A percentile compares a stretch with the other conserved stretches of the same genome.
phyloP scores from a whole-genome alignment of 2,113 vertebrate species.

The Hyperopisus bebe region DNA sequence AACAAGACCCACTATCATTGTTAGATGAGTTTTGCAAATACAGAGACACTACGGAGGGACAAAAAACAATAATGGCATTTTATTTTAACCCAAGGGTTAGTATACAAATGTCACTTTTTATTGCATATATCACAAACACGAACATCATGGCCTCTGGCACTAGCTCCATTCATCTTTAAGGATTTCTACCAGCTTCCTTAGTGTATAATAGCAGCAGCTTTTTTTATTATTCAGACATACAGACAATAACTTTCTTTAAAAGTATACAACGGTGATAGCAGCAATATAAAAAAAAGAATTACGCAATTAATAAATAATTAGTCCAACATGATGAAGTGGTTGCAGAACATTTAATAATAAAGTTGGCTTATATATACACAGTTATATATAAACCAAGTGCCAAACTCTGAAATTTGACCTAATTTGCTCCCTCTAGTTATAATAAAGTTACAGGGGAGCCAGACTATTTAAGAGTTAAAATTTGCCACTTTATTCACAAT shows the following conservation, averaged over 20 bases:
- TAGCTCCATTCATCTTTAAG: constrained; percentile 66
- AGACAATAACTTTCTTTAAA: constrained; percentile 69
- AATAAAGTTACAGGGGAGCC: constrained; percentile 1
- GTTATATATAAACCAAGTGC: constrained; percentile 36
- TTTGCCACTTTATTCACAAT: neutral
- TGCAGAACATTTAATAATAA: constrained; percentile 58
- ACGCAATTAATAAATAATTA: constrained; percentile 93
- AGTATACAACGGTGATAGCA: constrained; percentile 73
- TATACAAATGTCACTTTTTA: constrained; percentile 80
- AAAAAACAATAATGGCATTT: neutral
- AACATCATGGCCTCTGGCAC: constrained; percentile 68
- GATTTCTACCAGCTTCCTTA: constrained; percentile 51
- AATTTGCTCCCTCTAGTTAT: neutral
- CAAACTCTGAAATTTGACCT: constrained; percentile 39
- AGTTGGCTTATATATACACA: constrained; percentile 52
- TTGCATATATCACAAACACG: constrained; percentile 87
- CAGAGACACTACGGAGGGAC: neutral
- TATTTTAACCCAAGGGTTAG: constrained; percentile 18
- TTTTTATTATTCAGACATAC: constrained; percentile 69
- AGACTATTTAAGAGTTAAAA: constrained; percentile 13
- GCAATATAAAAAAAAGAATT: constrained; percentile 75
- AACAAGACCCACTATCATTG: constrained; percentile 7
- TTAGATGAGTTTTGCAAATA: constrained; percentile 5
- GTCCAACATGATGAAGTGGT: constrained; percentile 75
- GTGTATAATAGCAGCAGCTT: constrained; percentile 75